A percentile compares a stretch with the other conserved stretches of the same genome.
These are phyloP conservation scores for Anneissia japonica DNA, from an alignment of 35 echinoderm and acorn worm genomes.

Conservation along the genomic window DNA sequence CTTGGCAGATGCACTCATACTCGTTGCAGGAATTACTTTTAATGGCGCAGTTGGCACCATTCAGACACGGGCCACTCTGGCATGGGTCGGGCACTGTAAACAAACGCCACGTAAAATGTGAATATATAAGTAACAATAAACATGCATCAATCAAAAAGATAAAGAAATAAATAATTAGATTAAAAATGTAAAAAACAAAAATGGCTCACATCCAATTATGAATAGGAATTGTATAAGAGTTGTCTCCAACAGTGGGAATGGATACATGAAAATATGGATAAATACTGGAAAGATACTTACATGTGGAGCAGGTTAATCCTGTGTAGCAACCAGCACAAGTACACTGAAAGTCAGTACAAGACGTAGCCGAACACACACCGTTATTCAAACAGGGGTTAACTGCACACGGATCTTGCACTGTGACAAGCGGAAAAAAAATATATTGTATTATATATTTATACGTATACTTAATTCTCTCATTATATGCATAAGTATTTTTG, in stretches of 20 bases:
- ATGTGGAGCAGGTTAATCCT: constrained; percentile 57
- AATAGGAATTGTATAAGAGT: not conserved
- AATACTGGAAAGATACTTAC: constrained; percentile 32
- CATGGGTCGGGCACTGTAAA: constrained; percentile 56
- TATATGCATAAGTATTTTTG: too few relatives aligned
- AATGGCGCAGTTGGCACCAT: constrained; percentile 48
- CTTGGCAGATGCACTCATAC: constrained; percentile 58
- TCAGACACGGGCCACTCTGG: constrained; percentile 53
- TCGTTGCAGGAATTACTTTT: constrained; percentile 48
- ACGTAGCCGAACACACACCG: constrained; percentile 43
- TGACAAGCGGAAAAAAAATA: too few relatives aligned
- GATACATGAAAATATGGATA: not conserved
- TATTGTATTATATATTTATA: too few relatives aligned
- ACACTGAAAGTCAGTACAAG: constrained; percentile 71
- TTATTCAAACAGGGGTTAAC: constrained; percentile 51
- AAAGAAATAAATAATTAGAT: not conserved
- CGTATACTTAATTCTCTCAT: too few relatives aligned
- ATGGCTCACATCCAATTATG: not conserved
- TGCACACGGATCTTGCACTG: constrained; percentile 70
- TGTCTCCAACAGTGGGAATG: not conserved
- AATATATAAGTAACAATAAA: not conserved
- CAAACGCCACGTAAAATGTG: not conserved
- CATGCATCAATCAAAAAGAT: not conserved
- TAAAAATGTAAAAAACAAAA: not conserved
- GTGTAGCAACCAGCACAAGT: constrained; percentile 81